These are phyloP conservation scores for Gasterosteus aculeatus DNA, from an alignment of 2,113 vertebrate species.

Conservation along the genomic window DNA sequence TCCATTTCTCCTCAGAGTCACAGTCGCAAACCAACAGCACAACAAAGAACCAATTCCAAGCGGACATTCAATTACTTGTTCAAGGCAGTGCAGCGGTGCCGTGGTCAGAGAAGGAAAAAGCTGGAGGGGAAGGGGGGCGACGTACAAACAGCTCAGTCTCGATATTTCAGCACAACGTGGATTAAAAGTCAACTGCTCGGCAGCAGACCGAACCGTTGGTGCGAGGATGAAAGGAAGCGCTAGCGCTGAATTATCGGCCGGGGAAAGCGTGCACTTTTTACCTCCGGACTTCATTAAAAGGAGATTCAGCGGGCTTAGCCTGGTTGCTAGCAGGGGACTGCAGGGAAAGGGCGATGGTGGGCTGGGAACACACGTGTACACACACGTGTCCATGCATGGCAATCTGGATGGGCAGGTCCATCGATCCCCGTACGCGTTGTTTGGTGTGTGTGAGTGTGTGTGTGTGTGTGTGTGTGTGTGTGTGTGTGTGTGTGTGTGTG, in stretches of 20 bases:
- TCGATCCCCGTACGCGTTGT: too few relatives aligned
- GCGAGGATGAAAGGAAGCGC: conserved; percentile 59
- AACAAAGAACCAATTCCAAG: not conserved
- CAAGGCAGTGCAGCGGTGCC: not conserved
- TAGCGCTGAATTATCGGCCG: conserved; percentile 27
- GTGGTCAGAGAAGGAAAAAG: not conserved
- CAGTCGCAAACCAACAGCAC: not conserved
- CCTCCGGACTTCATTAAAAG: conserved; percentile 73
- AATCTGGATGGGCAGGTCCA: not conserved
- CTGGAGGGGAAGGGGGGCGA: not conserved
- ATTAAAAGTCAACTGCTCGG: conserved; percentile 63
- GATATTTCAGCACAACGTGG: conserved; percentile 35
- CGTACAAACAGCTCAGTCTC: conserved; percentile 22
- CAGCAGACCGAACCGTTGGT: conserved; percentile 44
- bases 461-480: not conserved
- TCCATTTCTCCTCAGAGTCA: not conserved
- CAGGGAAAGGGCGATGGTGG: conserved; percentile 11
- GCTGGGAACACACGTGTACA: not conserved
- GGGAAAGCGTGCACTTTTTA: conserved; percentile 58
- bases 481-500: not conserved
- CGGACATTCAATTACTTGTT: not conserved
- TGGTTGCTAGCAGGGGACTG: conserved; percentile 17
- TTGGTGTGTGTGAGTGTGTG: not conserved
- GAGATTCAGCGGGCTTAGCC: conserved; percentile 67
- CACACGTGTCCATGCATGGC: not conserved